Evolutionary conservation across 2,888 invertebrate species (phyloP), one percentile per base, ranked within the genome.

Genomic region (Dolichopus griseipennis): DNA sequence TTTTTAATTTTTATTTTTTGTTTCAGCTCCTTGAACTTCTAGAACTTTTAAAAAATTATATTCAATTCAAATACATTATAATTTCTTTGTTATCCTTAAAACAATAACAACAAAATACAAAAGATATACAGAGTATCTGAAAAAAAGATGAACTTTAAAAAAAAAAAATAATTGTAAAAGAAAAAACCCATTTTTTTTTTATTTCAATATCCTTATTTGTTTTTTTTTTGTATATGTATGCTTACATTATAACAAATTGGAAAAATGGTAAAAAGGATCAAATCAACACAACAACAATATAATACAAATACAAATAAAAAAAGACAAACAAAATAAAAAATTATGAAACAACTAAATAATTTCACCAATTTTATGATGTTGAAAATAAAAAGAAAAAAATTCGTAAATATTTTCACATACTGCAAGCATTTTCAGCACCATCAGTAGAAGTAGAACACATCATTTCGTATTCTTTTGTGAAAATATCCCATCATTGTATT

Each of bases 11-110:
- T n/a, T 18, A 9, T 43, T 15, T 43, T 15, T 52, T 15, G 9
- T 9, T 52, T 18, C 6, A n/a, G 15, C 52, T 52, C 52, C n/a
- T 52, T n/a, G 52, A 52, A 52, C n/a, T 52, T 52, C 52, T 18
- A 52, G n/a, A n/a, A n/a, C n/a, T n/a, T n/a, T n/a, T n/a, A n/a
- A n/a, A n/a, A n/a, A 12, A 52, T 15, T 52, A 52, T 52, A 52
- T 52, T 18, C 52, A 18, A 27, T 27, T 27, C 27, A 4, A 27
- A 18, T 52, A 52, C 52, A n/a, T 52, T 52, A 18, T 52, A 52
- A 52, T 52, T 52, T 52, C 52, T 52, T 52, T 52, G 52, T 52
- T 52, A 52, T 52, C 52, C 52, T 52, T 52, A 52, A 18, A 52
- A 52, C 2, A n/a, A 52, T 12, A 52, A 18, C 18, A 18, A 52